Base-by-base conservation (phyloP, 2,888 invertebrate genomes). In the Dasysyrphus albostriatus region DNA sequence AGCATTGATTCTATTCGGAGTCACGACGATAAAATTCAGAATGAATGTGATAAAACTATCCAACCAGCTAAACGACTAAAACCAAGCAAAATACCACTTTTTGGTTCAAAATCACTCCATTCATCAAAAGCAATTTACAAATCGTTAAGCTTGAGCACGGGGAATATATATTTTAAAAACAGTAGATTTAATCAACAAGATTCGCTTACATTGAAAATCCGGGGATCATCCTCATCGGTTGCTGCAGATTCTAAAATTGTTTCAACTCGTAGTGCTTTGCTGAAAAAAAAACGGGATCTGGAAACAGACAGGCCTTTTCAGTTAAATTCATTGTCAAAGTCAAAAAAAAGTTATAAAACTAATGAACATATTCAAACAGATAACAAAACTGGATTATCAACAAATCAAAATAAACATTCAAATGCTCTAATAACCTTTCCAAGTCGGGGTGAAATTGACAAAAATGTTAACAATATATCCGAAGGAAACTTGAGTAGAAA, bases 81-180 rank as follows among this genome's bases (percentile, higher is more conserved):
- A 88, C 95, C 96, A 73, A 95, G 95, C 92, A 95, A 96, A 92
- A 96, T 96, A 89, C 96, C 96, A 77, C 93, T 96, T 91, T 94
- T 94, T 59, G 94, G 92, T 67, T 94, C 92, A 91, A 93, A 94
- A 90, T 89, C 91, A 63, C 67, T 70, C 39, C 73, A 69, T 70
- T 74, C 76, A 49, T 80, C 76, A 29, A 74, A 83, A 58, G 12
- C 90, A 47, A 92, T 91, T 47, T 90, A 90, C 88, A 91, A 91
- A 84, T 92, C 92, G 74, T 89, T 93, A 12, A 93, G 92, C 63
- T 91, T 91, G 76, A 93, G 93, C 88, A 92, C 93, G 24, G 92
- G 92, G 70, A 93, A 92, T 88, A 88, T 91, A 42, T 85, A 88
- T 59, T 90, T 89, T 83, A 89, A 90, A 73, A 90, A 91, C 83